Evolutionary conservation across 2,797 vertebrate genomes (phyloP).

Genomic region (Periophthalmus magnuspinnatus): DNA sequence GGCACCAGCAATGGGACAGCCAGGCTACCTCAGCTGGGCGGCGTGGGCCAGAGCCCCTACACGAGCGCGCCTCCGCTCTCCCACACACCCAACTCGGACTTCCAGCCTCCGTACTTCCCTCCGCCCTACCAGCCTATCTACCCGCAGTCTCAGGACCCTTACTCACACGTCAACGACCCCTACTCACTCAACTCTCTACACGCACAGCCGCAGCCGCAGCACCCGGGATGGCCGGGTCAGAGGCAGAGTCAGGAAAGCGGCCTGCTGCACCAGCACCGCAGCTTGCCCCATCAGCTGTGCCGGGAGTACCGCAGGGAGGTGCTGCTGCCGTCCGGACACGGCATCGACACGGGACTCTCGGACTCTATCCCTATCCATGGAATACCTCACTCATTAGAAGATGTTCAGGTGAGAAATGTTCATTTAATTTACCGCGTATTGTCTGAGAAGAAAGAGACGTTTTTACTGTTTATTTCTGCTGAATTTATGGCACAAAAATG

Average conservation of each 20-base stretch:
- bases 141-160: conserved; percentile 97
- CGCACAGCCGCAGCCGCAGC: conserved; percentile 92
- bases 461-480: neutral
- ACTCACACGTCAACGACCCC: conserved; percentile 97
- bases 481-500: neutral
- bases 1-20: conserved; percentile 95
- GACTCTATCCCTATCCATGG: conserved; percentile 93
- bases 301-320: conserved; percentile 97
- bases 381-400: conserved; percentile 97
- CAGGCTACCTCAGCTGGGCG: conserved; percentile 94
- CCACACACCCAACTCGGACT: conserved; percentile 94
- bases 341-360: conserved; percentile 90
- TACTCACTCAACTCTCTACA: conserved; percentile 97
- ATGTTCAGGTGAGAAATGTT: conserved; percentile 88
- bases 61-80: conserved; percentile 94
- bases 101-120: conserved; percentile 95
- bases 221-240: conserved; percentile 96
- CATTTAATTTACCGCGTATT: neutral
- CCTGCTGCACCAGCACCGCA: conserved; percentile 94
- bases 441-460: too few relatives aligned
- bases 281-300: conserved; percentile 93
- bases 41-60: conserved; percentile 96
- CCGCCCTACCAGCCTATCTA: conserved; percentile 98
- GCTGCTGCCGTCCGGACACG: conserved; percentile 89
- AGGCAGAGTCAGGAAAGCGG: conserved; percentile 93